Evolutionary conservation across 2,113 vertebrate genomes (phyloP).

Genomic region (Gallinago undulata): DNA sequence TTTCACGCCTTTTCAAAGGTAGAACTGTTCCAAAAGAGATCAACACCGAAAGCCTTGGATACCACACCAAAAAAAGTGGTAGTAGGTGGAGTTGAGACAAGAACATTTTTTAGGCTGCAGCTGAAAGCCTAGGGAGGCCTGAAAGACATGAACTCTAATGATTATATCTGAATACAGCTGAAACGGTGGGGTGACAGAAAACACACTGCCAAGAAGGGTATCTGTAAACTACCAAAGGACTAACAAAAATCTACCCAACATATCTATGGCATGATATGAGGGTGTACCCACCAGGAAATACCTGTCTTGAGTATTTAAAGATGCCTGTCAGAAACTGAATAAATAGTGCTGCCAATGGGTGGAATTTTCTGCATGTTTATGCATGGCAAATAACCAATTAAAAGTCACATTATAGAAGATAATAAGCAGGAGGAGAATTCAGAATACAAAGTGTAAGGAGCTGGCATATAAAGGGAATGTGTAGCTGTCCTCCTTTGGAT

Average conservation of each 20-base stretch:
- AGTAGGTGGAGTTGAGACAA: not conserved
- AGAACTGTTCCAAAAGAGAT: slow-evolving; percentile 5
- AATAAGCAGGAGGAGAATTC: slow-evolving; percentile 1
- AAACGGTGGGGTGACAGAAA: not conserved
- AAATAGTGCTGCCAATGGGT: not conserved
- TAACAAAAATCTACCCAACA: not conserved
- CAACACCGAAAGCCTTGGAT: not conserved
- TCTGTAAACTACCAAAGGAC: not conserved
- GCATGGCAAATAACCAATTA: not conserved
- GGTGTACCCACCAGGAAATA: not conserved
- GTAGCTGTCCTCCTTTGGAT: not conserved
- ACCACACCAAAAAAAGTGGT: not conserved
- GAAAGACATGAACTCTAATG: not conserved
- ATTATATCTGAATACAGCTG: not conserved
- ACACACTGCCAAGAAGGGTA: not conserved
- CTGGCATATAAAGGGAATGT: not conserved
- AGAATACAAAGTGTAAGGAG: not conserved
- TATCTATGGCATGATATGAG: not conserved
- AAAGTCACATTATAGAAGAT: not conserved
- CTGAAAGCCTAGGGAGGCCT: not conserved
- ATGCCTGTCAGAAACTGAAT: not conserved
- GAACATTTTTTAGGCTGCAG: not conserved
- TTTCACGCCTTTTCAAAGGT: slow-evolving; percentile 53
- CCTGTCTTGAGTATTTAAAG: not conserved
- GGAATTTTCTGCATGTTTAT: not conserved